phyloP scores from a whole-genome alignment of 2,113 vertebrate species.

The Rhinolophus ferrumequinum region DNA sequence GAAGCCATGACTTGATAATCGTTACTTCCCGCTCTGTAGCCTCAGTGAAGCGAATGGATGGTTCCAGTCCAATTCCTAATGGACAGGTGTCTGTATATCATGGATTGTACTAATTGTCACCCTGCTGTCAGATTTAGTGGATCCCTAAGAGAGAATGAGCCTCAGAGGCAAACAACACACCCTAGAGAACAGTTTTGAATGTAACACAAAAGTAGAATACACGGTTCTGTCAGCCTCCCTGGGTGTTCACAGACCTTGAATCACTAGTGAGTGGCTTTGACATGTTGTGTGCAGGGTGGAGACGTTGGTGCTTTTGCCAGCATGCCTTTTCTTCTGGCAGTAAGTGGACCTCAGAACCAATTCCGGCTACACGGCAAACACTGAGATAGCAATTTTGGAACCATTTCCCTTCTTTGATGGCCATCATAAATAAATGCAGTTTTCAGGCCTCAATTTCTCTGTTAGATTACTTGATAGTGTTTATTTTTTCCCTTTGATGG shows the following conservation, averaged over 20 bases:
- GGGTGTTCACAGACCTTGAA: background rate
- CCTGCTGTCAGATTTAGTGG: constrained; percentile 46
- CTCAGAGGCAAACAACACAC: background rate
- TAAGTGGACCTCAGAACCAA: background rate
- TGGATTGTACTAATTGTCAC: constrained; percentile 37
- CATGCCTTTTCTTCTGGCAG: background rate
- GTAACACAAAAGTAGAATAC: background rate
- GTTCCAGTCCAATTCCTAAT: constrained; percentile 51
- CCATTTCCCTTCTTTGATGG: background rate
- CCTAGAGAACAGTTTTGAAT: background rate
- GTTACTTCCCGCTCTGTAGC: background rate
- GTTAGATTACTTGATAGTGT: background rate
- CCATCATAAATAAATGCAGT: background rate
- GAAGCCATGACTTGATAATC: constrained; percentile 48
- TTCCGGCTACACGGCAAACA: background rate
- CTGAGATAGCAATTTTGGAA: background rate
- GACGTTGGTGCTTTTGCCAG: background rate
- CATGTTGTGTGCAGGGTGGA: background rate
- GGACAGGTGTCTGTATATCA: constrained; percentile 8
- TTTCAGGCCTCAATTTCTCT: background rate
- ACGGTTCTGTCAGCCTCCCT: background rate
- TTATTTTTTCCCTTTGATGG: background rate
- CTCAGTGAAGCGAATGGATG: background rate
- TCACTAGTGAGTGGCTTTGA: background rate
- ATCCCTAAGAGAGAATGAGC: constrained; percentile 1